Percentiles rank a stretch among this genome's conserved stretches.
These are phyloP conservation scores for Andrena minutula DNA, from an alignment of 2,888 invertebrate species.

Conservation along the genomic window DNA sequence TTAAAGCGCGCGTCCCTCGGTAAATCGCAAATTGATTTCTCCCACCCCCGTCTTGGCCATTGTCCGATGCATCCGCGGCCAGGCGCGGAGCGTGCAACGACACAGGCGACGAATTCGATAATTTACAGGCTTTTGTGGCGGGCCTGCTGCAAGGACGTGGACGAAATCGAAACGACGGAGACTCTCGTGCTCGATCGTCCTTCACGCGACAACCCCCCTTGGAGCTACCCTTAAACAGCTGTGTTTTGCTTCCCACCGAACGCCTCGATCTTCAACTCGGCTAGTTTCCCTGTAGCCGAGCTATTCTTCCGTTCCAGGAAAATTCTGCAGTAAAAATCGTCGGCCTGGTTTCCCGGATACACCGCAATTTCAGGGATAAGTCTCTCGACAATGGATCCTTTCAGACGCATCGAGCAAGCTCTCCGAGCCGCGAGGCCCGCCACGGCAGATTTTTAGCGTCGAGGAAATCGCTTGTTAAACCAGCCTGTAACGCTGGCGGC, in stretches of 20 bases:
- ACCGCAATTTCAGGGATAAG: slow-evolving; percentile 23
- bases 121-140: slow-evolving; percentile 41
- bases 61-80: slow-evolving; percentile 44
- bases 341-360: slow-evolving; percentile 19
- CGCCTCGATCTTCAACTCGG: background rate
- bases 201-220: background rate
- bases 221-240: too few species aligned
- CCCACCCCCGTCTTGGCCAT: slow-evolving; percentile 51
- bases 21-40: slow-evolving; percentile 72
- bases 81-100: slow-evolving; percentile 10
- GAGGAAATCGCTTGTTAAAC: slow-evolving; percentile 53
- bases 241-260: background rate
- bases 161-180: slow-evolving; percentile 20
- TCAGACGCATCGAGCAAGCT: slow-evolving; percentile 33
- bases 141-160: background rate
- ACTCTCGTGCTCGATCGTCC: background rate
- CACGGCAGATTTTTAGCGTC: slow-evolving; percentile 15
- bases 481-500: slow-evolving; percentile 11
- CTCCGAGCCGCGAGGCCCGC: background rate
- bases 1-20: slow-evolving; percentile 46
- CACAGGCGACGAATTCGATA: slow-evolving; percentile 35
- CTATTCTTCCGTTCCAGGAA: slow-evolving; percentile 5
- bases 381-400: slow-evolving; percentile 55
- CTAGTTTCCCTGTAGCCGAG: background rate
- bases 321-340: slow-evolving; percentile 7